Evolutionary conservation across 1,140 invertebrate genomes (phyloP), one percentile per base, ranked within the genome.

Genomic region (Temnothorax nylanderi): DNA sequence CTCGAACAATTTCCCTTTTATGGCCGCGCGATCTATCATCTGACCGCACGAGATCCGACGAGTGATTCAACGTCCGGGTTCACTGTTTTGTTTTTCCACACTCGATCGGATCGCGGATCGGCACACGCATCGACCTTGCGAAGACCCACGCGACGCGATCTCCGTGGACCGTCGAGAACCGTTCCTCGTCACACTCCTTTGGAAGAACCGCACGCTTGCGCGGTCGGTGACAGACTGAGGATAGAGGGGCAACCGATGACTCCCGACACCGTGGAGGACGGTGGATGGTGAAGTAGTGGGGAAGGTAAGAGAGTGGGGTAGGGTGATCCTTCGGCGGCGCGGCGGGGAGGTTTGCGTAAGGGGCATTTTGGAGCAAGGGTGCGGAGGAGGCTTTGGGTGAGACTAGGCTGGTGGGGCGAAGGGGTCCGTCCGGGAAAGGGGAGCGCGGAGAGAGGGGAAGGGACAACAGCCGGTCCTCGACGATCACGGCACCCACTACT

Each of bases 381-480:
- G 26, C 26, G 62, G 62, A 58, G 49, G 87, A 74, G 84, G 77
- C n/a, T 37, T 65, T 11, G 67, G 77, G 7, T 21, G 77, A 71
- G 64, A 71, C 37, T 34, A 56, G 69, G 60, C 41, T 56, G 51
- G 51, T 58, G 44, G 41, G 16, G 58, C 11, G 47, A 54, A 13
- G 64, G 75, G 41, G 4, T n/a, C 32, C 49, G 49, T 37, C 32
- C 16, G 26, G 47, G 54, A 5, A 41, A 54, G 37, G 62, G n/a
- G 11, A 18, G 18, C 8, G 34, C 16, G 56, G 26, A 21, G 44
- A 69, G 37, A 65, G 54, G 47, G 80, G 41, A 56, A 76, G 82
- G 88, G 90, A 92, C 92, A 93, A 93, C 94, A 94, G 94, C 92
- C 94, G 94, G 93, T 94, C 91, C 89, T 91, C 92, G 94, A 92